Evolutionary conservation across 1,140 invertebrate genomes (phyloP).

Genomic region (Batillaria attramentaria): DNA sequence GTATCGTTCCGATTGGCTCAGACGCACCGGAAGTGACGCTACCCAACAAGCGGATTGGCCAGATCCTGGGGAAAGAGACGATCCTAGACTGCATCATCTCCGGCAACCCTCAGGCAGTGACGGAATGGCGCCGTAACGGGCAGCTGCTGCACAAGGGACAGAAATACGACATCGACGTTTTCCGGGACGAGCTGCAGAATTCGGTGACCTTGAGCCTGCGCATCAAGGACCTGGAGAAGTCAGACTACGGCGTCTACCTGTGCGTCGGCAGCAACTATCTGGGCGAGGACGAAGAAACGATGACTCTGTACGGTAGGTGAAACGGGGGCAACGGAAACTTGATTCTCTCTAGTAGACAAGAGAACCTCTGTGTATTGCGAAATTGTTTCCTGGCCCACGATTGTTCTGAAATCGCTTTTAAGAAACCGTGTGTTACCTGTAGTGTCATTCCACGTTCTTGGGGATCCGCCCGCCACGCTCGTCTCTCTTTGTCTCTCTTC

Average conservation of each 20-base stretch:
- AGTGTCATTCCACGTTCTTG: no score
- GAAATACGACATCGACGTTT: constrained; percentile 83
- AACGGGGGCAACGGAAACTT: not conserved
- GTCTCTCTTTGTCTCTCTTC: not conserved
- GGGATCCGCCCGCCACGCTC: no score
- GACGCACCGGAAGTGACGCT: constrained; percentile 62
- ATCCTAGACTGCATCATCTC: constrained; percentile 89
- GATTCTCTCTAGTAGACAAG: not conserved
- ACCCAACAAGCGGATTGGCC: constrained; percentile 55
- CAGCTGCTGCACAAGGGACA: constrained; percentile 74
- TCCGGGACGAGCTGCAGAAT: constrained; percentile 78
- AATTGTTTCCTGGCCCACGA: not conserved
- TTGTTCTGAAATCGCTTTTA: not conserved
- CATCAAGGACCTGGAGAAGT: constrained; percentile 82
- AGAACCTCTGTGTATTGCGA: not conserved
- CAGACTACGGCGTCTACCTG: constrained; percentile 89
- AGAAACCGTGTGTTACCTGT: not conserved
- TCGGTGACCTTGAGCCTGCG: constrained; percentile 87
- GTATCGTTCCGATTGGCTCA: constrained; percentile 40
- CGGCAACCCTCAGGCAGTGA: constrained; percentile 87
- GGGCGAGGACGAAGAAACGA: constrained; percentile 86
- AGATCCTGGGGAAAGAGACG: constrained; percentile 66
- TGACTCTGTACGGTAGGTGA: constrained; percentile 86
- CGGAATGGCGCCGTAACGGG: constrained; percentile 88
- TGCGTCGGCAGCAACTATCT: constrained; percentile 93